These are phyloP conservation scores for Sminthurinus aureus DNA, from an alignment of 2,888 invertebrate genomes.

Conservation along the genomic window DNA sequence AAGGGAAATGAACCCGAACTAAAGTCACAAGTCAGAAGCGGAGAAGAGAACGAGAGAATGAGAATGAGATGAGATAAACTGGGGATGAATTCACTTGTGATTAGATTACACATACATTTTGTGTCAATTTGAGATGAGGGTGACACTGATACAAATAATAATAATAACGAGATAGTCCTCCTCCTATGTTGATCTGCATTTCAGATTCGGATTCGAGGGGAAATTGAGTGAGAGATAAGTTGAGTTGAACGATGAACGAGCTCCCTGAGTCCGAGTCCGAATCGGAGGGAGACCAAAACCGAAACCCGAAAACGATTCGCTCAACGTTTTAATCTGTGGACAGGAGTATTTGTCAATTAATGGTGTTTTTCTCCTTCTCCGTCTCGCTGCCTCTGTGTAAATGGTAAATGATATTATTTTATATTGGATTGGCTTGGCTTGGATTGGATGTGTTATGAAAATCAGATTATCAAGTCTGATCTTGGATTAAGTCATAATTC, in stretches of 20 bases:
- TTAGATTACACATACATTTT: too few species aligned
- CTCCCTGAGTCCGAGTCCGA: not conserved
- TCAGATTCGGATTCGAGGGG: not conserved
- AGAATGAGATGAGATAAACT: constrained; percentile 33
- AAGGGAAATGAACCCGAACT: constrained; percentile 6
- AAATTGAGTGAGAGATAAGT: constrained; percentile 8
- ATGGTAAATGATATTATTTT: constrained; percentile 1
- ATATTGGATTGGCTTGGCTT: not conserved
- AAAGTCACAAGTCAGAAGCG: not conserved
- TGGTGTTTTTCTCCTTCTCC: constrained; percentile 26
- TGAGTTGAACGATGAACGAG: too few species aligned
- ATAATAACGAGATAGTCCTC: too few species aligned
- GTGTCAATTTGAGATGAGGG: too few species aligned
- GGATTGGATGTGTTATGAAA: constrained; percentile 28
- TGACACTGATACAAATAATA: too few species aligned
- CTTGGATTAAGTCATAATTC: constrained; percentile 36
- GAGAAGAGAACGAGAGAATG: constrained; percentile 15
- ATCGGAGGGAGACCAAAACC: not conserved
- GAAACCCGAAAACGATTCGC: not conserved
- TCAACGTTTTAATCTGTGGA: constrained; percentile 53
- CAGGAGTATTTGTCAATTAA: constrained; percentile 56
- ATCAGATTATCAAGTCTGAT: constrained; percentile 16
- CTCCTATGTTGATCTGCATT: too few species aligned
- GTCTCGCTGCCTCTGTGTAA: too few species aligned
- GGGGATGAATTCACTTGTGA: not conserved